phyloP scores from a whole-genome alignment of 2,797 vertebrate genomes.

The Tapirus indicus region DNA sequence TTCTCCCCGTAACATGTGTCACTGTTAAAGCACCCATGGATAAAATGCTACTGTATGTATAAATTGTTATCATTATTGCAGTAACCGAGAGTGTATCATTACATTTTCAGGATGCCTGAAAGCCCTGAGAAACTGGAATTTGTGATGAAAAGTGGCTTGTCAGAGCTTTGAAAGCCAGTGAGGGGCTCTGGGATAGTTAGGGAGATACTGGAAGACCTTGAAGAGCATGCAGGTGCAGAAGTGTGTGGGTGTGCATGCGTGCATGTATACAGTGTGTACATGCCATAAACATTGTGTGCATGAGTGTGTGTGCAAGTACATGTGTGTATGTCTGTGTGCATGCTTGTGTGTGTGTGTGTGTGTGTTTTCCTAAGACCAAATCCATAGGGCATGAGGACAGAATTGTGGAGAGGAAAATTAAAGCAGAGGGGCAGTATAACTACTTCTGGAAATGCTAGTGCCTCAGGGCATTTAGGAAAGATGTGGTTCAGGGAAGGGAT shows the following conservation, averaged over 20 bases:
- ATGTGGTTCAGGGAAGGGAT: background rate
- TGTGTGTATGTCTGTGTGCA: background rate
- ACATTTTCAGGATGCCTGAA: constrained; percentile 41
- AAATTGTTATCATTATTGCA: constrained; percentile 47
- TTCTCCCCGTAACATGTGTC: background rate
- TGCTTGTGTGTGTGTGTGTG: background rate
- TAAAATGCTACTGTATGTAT: constrained; percentile 59
- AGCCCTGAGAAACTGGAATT: constrained; percentile 41
- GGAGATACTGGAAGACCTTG: background rate
- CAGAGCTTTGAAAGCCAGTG: background rate
- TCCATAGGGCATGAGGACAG: background rate
- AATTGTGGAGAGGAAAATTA: background rate
- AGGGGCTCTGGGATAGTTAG: background rate
- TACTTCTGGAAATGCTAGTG: background rate
- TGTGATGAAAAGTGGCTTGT: constrained; percentile 58
- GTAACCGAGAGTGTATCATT: constrained; percentile 42
- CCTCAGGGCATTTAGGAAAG: background rate
- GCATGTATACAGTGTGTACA: too few species aligned
- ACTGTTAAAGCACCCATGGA: background rate
- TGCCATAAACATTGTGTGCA: background rate
- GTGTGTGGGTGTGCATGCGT: background rate
- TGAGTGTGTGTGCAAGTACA: background rate
- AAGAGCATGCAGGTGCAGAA: background rate
- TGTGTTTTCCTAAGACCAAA: background rate
- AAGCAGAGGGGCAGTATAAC: background rate